A percentile compares a stretch with the other conserved stretches of the same genome.
Conservation (phyloP, 2,888 invertebrate genomes). For the Cryptophagus acutangulus region DNA sequence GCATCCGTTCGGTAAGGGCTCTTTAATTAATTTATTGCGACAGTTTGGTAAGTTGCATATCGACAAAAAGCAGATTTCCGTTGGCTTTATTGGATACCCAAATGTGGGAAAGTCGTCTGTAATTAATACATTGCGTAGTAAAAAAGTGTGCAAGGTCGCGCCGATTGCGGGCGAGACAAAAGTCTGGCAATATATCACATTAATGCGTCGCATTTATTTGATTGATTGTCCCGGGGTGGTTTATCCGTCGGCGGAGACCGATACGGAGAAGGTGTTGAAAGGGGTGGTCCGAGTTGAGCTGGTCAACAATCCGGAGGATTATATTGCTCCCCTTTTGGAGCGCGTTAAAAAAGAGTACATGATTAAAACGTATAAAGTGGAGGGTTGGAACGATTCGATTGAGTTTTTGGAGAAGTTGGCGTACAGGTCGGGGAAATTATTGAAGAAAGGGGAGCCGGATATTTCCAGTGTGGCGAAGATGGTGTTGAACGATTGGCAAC, state of each 20-base stretch:
- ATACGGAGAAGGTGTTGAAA: slow-evolving; percentile 91
- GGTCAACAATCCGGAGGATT: slow-evolving; percentile 91
- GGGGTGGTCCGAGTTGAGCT: slow-evolving; percentile 96
- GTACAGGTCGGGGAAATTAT: slow-evolving; percentile 76
- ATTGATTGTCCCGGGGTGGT: slow-evolving; percentile 99
- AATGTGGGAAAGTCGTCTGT: slow-evolving; percentile 99
- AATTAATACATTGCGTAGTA: slow-evolving; percentile 91
- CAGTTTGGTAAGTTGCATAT: slow-evolving; percentile 84
- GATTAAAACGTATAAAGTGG: slow-evolving; percentile 82
- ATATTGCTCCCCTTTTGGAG: slow-evolving; percentile 79
- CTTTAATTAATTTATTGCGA: slow-evolving; percentile 89
- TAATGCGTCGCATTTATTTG: slow-evolving; percentile 94
- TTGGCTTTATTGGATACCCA: slow-evolving; percentile 98
- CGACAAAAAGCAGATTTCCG: slow-evolving; percentile 97
- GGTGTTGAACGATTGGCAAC: slow-evolving; percentile 97
- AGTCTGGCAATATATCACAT: slow-evolving; percentile 99
- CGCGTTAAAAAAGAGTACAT: slow-evolving; percentile 87
- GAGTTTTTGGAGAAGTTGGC: slow-evolving; percentile 93
- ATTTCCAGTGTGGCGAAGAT: slow-evolving; percentile 82
- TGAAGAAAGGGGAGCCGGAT: slow-evolving; percentile 98
- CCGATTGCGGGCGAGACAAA: slow-evolving; percentile 97
- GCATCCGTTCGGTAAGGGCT: slow-evolving; percentile 98
- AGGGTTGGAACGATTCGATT: slow-evolving; percentile 71
- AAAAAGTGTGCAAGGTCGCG: slow-evolving; percentile 98
- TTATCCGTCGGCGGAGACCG: slow-evolving; percentile 93